Conservation (phyloP, 37 sponge, comb jelly and placozoan species). For the Halichondria panicea region DNA sequence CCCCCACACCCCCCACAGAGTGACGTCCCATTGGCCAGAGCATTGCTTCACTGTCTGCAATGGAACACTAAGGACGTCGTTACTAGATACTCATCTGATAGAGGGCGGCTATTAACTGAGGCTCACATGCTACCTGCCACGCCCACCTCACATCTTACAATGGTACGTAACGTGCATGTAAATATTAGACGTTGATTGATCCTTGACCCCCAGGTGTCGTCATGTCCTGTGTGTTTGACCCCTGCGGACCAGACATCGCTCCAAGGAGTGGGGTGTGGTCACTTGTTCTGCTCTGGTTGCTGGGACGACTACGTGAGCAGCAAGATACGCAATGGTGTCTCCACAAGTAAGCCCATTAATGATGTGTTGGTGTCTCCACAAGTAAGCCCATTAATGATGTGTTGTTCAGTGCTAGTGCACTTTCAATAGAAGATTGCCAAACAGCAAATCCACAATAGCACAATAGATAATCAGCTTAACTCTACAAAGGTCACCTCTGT, state of each 20-base stretch:
- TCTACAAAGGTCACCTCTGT: too few relatives aligned
- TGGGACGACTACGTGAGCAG: constrained; percentile 48
- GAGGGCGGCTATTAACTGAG: constrained; percentile 10
- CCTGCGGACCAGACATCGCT: not conserved
- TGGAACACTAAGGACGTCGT: constrained; percentile 22
- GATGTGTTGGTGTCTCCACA: not conserved
- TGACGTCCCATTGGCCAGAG: constrained; percentile 7
- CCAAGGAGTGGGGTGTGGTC: constrained; percentile 66
- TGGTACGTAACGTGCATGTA: constrained; percentile 2
- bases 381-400: not conserved
- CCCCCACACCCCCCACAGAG: too few relatives aligned
- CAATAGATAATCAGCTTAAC: too few relatives aligned
- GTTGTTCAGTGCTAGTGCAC: not conserved
- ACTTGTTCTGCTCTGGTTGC: constrained; percentile 65
- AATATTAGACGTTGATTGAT: too few relatives aligned
- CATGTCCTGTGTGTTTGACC: constrained; percentile 53
- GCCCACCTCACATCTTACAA: not conserved
- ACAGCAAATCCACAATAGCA: not conserved
- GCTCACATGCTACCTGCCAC: constrained; percentile 12
- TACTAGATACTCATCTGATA: constrained; percentile 19
- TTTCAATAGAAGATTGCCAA: not conserved
- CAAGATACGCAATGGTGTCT: constrained; percentile 27
- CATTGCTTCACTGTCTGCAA: constrained; percentile 18
- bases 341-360: constrained; percentile 21
- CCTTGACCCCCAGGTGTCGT: not conserved